Evolutionary conservation across 2,113 vertebrate species (phyloP).

Genomic region (Candoia aspera): DNA sequence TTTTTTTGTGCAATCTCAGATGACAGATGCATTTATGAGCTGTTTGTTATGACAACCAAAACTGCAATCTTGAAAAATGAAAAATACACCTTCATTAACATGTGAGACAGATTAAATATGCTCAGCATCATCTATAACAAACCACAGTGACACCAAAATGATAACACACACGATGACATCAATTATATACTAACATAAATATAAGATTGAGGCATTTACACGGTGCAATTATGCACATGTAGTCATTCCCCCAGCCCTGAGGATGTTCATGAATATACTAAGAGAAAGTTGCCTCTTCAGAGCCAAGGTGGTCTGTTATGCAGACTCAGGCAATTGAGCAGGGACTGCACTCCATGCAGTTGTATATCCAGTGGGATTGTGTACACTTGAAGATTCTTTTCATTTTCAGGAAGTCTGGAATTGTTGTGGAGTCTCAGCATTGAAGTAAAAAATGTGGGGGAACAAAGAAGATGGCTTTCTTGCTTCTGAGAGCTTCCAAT

Average conservation of each 20-base stretch:
- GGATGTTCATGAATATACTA: background rate
- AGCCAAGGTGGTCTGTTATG: background rate
- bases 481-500: background rate
- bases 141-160: too few relatives aligned
- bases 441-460: background rate
- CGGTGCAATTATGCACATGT: background rate
- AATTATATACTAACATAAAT: background rate
- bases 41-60: background rate
- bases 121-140: too few relatives aligned
- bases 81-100: too few relatives aligned
- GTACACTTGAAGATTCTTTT: background rate
- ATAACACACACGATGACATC: background rate
- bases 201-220: background rate
- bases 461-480: background rate
- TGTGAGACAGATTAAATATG: background rate
- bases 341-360: background rate
- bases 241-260: background rate
- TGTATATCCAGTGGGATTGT: background rate
- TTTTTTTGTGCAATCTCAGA: background rate
- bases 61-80: fast-evolving
- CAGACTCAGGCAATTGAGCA: background rate
- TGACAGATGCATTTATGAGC: background rate
- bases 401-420: background rate
- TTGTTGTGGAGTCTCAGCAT: background rate
- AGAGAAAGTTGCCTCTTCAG: background rate